phyloP scores from a whole-genome alignment of 2,888 invertebrate genomes.

The Ditylenchus weischeri region DNA sequence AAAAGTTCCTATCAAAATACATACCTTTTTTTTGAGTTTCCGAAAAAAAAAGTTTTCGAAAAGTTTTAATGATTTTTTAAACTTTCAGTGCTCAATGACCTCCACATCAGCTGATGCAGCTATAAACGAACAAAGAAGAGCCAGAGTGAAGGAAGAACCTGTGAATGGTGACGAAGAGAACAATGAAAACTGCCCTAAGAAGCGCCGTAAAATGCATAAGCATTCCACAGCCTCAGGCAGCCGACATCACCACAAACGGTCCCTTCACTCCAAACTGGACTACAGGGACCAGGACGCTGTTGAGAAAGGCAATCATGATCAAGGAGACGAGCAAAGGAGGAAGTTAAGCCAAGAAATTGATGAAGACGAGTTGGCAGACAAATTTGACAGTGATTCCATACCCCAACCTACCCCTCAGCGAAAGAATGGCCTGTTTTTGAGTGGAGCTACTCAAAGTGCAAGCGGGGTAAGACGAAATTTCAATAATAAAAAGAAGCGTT shows the following conservation, averaged over 20 bases:
- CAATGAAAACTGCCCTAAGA: conserved; percentile 6
- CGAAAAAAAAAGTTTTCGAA: no score
- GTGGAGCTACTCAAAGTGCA: conserved; percentile 26
- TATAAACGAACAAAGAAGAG: not conserved
- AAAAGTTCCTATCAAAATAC: no score
- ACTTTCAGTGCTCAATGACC: conserved; percentile 3
- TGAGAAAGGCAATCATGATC: conserved; percentile 6
- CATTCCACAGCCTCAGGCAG: not conserved
- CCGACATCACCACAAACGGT: not conserved
- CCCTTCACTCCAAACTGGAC: conserved; percentile 6
- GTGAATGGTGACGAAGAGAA: conserved; percentile 6
- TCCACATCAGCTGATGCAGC: not conserved
- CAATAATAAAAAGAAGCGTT: no score
- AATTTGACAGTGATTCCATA: not conserved
- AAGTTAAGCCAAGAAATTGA: not conserved
- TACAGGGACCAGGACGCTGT: no score
- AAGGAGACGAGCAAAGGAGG: not conserved
- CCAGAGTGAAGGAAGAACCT: not conserved
- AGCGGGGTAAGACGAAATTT: conserved; percentile 23
- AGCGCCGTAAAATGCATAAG: conserved; percentile 1
- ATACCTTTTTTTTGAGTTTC: no score
- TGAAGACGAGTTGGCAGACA: not conserved
- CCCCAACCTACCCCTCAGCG: conserved; percentile 10
- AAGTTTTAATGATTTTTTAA: no score
- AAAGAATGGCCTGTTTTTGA: conserved; percentile 47